Evolutionary conservation across 2,797 vertebrate genomes (phyloP).

Genomic region (Lemur catta): DNA sequence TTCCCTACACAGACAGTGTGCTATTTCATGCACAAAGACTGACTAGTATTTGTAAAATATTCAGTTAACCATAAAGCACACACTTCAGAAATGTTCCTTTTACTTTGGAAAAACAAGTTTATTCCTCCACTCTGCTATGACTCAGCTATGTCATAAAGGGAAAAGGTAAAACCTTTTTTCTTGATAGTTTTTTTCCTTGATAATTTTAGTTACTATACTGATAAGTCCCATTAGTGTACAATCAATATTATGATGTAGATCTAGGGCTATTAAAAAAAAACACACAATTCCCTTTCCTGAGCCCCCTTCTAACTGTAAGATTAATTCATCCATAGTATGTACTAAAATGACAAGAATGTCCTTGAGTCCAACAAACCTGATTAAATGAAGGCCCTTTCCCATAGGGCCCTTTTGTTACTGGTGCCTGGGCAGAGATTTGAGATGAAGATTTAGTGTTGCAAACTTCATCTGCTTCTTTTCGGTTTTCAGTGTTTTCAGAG

Average conservation of each 20-base stretch:
- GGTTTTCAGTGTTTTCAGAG: conserved; percentile 86
- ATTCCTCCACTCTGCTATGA: neutral
- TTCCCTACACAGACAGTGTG: neutral
- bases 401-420: conserved; percentile 84
- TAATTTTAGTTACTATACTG: neutral
- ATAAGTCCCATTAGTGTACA: neutral
- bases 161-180: neutral
- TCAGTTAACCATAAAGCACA: neutral
- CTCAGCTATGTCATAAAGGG: neutral
- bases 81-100: neutral
- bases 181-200: neutral
- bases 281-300: neutral
- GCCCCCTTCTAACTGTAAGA: neutral
- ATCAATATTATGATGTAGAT: neutral
- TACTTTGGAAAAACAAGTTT: neutral
- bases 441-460: conserved; percentile 83
- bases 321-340: neutral
- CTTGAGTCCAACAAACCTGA: conserved; percentile 87
- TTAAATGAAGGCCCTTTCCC: conserved; percentile 88
- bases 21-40: neutral
- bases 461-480: conserved; percentile 91
- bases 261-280: neutral
- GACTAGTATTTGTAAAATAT: neutral
- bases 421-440: conserved; percentile 82
- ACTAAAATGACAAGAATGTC: neutral